Evolutionary conservation across 2,113 vertebrate genomes (phyloP).

Genomic region (Crotalus viridis): DNA sequence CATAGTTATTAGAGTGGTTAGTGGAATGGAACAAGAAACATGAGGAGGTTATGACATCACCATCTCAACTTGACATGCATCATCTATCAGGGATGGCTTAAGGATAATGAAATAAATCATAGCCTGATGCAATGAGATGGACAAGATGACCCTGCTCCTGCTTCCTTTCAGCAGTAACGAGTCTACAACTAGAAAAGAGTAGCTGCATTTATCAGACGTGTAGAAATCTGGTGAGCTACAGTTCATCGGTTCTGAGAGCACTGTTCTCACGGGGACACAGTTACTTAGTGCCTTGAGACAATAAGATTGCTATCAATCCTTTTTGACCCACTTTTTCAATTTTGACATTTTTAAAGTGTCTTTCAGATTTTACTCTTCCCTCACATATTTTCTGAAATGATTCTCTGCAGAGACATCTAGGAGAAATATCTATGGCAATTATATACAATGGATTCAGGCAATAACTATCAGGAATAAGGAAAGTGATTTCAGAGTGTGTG

Average conservation of each 20-base stretch:
- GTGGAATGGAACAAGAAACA: constrained; percentile 24
- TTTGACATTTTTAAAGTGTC: neutral
- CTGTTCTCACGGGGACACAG: constrained; percentile 9
- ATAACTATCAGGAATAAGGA: neutral
- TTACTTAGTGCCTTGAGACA: constrained; percentile 12
- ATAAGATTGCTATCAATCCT: constrained; percentile 1
- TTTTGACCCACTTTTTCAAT: constrained; percentile 9
- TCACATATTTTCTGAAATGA: neutral
- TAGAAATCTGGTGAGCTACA: constrained; percentile 7
- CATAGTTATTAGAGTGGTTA: constrained; percentile 13
- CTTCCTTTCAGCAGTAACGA: constrained; percentile 22
- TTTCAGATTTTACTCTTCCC: neutral
- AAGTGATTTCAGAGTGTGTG: neutral
- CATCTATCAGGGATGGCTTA: constrained; percentile 30
- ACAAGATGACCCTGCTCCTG: constrained; percentile 14
- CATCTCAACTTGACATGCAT: constrained; percentile 31
- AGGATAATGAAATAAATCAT: constrained; percentile 34
- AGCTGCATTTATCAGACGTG: neutral
- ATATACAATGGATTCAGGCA: neutral
- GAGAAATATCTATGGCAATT: neutral
- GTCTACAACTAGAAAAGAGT: neutral
- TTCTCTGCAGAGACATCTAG: neutral
- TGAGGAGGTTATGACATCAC: constrained; percentile 33
- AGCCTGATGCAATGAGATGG: constrained; percentile 10
- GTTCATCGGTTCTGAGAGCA: constrained; percentile 1